Conservation (phyloP, 2,888 invertebrate genomes). For the Erpobdella octoculata region DNA sequence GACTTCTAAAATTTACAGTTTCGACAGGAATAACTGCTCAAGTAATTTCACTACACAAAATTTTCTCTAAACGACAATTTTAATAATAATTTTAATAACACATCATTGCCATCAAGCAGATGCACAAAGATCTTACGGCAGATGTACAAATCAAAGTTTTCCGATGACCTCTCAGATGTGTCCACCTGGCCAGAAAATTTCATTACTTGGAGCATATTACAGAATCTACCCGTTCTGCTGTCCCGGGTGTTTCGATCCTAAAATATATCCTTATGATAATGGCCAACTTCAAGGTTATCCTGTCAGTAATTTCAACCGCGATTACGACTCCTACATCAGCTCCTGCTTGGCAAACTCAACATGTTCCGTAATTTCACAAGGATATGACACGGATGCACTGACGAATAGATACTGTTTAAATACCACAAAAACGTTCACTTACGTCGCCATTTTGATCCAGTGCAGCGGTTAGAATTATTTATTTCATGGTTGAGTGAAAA, state of each 20-base stretch:
- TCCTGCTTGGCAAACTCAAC: too few species aligned
- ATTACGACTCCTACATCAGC: too few species aligned
- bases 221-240: constrained; percentile 10
- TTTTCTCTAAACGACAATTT: not conserved
- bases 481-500: too few species aligned
- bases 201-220: not conserved
- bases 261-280: not conserved
- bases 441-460: too few species aligned
- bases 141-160: not conserved
- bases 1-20: not conserved
- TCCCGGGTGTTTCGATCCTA: not conserved
- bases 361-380: too few species aligned
- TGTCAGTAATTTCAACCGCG: too few species aligned
- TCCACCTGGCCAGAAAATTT: not conserved
- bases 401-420: too few species aligned
- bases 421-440: too few species aligned
- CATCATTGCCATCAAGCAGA: not conserved
- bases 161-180: constrained; percentile 3
- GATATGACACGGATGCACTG: too few species aligned
- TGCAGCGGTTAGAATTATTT: too few species aligned
- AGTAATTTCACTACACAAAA: not conserved
- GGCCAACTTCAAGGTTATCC: too few species aligned
- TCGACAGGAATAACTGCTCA: not conserved
- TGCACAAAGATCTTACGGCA: not conserved
- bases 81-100: not conserved